Evolutionary conservation across 2,888 invertebrate genomes (phyloP).

Genomic region (Synanthedon vespiformis): DNA sequence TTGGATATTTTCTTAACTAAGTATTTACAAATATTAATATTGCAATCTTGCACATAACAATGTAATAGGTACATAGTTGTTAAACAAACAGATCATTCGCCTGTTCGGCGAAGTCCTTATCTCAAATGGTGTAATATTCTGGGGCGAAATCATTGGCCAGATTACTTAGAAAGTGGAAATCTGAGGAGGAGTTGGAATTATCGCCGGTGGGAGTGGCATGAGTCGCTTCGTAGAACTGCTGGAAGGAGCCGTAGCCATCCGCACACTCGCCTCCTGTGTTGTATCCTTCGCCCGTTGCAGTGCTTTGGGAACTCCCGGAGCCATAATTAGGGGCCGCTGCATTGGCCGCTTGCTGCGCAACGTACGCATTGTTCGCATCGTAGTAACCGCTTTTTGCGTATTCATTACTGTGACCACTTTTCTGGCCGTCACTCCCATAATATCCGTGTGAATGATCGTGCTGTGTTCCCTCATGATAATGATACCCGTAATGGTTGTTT

Average conservation of each 20-base stretch:
- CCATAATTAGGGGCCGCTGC: constrained; percentile 12
- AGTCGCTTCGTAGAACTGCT: constrained; percentile 76
- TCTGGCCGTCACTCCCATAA: constrained; percentile 61
- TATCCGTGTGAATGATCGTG: constrained; percentile 56
- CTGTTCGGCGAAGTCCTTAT: constrained; percentile 68
- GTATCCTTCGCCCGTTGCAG: constrained; percentile 48
- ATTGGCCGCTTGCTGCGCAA: constrained; percentile 41
- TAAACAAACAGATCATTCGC: constrained; percentile 66
- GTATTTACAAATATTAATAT: background rate
- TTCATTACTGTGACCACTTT: constrained; percentile 60
- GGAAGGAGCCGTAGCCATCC: constrained; percentile 77
- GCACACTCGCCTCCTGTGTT: constrained; percentile 60
- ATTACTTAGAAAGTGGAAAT: constrained; percentile 93
- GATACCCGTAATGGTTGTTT: constrained; percentile 63
- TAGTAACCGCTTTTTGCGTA: constrained; percentile 65
- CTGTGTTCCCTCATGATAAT: constrained; percentile 56
- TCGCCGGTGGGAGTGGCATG: constrained; percentile 67
- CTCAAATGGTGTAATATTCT: constrained; percentile 83
- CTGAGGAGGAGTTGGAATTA: constrained; percentile 92
- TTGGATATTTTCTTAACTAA: constrained; percentile 12
- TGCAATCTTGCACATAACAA: background rate
- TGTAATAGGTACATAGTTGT: constrained; percentile 12
- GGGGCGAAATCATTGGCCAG: constrained; percentile 93
- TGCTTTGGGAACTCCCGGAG: constrained; percentile 23
- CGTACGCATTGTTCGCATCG: constrained; percentile 43